Percentiles rank a stretch among this genome's conserved stretches.
Conservation (phyloP, 2,888 invertebrate species). For the Heliconius sara region DNA sequence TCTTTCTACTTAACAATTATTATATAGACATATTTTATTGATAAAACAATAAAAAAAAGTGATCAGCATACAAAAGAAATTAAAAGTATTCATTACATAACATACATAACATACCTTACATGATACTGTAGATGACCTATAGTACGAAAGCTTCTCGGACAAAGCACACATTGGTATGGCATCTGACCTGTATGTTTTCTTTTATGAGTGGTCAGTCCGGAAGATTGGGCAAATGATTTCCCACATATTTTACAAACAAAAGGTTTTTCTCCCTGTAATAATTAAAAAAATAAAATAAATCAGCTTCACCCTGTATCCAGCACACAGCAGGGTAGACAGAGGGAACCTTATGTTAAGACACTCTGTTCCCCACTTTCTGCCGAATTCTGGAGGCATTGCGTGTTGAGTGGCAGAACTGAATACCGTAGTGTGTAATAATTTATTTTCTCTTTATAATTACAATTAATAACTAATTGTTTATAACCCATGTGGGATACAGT, state of each 20-base stretch:
- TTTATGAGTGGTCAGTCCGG: conserved; percentile 71
- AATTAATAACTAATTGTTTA: too few relatives aligned
- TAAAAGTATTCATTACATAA: neutral
- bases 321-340: too few relatives aligned
- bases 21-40: neutral
- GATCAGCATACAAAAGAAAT: neutral
- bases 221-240: conserved; percentile 73
- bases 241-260: conserved; percentile 72
- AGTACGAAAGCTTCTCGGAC: conserved; percentile 75
- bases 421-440: conserved; percentile 49
- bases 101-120: conserved; percentile 58
- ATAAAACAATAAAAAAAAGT: neutral
- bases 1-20: neutral
- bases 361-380: too few relatives aligned
- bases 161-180: conserved; percentile 75
- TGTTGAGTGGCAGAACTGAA: too few relatives aligned
- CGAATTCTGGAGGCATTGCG: too few relatives aligned
- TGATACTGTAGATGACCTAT: conserved; percentile 79
- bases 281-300: too few relatives aligned
- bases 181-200: conserved; percentile 75
- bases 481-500: too few relatives aligned
- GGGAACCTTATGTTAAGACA: too few relatives aligned
- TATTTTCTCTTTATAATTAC: neutral
- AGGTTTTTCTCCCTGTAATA: conserved; percentile 76
- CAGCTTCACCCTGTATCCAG: too few relatives aligned